A percentile compares a stretch with the other conserved stretches of the same genome.
Evolutionary conservation across 1,140 invertebrate genomes (phyloP).

Genomic region (Brachionus sp.): DNA sequence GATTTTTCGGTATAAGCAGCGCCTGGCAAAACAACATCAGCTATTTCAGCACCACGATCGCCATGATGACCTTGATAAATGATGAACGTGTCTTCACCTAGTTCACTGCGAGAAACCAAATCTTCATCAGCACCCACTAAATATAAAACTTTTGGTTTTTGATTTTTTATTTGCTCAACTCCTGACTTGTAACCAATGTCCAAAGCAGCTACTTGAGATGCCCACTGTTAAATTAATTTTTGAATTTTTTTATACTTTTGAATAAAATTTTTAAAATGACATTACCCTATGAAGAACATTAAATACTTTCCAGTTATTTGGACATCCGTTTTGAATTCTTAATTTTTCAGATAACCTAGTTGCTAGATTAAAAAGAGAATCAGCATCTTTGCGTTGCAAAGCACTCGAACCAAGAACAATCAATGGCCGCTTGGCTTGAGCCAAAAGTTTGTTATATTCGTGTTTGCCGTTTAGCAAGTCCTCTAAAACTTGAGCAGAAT

Average conservation of each 20-base stretch:
- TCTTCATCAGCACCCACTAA: slow-evolving; percentile 87
- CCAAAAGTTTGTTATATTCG: slow-evolving; percentile 69
- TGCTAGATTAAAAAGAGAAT: slow-evolving; percentile 66
- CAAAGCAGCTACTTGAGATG: slow-evolving; percentile 83
- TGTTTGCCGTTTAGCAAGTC: slow-evolving; percentile 73
- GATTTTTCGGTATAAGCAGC: slow-evolving; percentile 98
- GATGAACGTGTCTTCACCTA: slow-evolving; percentile 74
- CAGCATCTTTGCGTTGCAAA: slow-evolving; percentile 74
- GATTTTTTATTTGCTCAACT: slow-evolving; percentile 67
- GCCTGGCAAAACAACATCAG: slow-evolving; percentile 85
- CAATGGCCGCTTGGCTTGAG: slow-evolving; percentile 78
- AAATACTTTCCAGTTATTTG: slow-evolving; percentile 71
- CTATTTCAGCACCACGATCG: slow-evolving; percentile 82
- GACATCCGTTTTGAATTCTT: slow-evolving; percentile 33
- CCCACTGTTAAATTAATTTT: slow-evolving; percentile 52
- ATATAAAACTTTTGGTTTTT: slow-evolving; percentile 76
- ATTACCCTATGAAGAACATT: slow-evolving; percentile 76
- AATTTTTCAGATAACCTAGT: slow-evolving; percentile 65
- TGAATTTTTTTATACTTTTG: neutral
- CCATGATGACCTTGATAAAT: slow-evolving; percentile 91
- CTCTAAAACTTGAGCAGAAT: slow-evolving; percentile 68
- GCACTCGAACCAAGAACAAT: slow-evolving; percentile 84
- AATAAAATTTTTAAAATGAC: slow-evolving; percentile 64
- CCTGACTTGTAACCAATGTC: slow-evolving; percentile 66
- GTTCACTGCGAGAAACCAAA: slow-evolving; percentile 70